Conservation (phyloP, 2,888 invertebrate species). For the Rhagium mordax region DNA sequence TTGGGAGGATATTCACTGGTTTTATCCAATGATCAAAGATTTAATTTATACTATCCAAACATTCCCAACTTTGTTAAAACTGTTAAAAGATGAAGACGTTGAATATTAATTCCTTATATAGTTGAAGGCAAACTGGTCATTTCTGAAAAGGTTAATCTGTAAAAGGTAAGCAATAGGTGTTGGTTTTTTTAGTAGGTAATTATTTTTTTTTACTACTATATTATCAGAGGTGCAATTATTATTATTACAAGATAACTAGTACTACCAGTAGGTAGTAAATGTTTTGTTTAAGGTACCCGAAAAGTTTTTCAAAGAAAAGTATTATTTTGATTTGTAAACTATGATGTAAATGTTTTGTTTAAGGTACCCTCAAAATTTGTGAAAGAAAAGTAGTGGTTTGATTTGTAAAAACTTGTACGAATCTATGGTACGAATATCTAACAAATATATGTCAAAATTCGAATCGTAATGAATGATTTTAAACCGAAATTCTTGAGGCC, state of each 20-base stretch:
- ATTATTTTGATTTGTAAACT: too few relatives aligned
- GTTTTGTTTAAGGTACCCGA: too few relatives aligned
- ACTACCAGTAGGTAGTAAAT: too few relatives aligned
- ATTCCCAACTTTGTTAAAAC: too few relatives aligned
- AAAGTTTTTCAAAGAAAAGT: too few relatives aligned
- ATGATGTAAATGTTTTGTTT: background rate
- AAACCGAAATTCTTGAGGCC: conserved; percentile 69
- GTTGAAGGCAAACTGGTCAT: conserved; percentile 9
- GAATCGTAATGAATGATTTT: conserved; percentile 65
- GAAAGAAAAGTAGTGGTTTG: background rate
- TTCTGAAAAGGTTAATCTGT: background rate
- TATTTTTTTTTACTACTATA: too few relatives aligned
- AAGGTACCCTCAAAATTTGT: background rate
- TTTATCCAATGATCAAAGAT: conserved; percentile 8
- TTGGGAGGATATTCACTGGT: too few relatives aligned
- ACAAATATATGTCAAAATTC: background rate
- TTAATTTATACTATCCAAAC: background rate
- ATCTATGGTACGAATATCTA: background rate
- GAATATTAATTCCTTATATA: background rate
- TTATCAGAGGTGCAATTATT: too few relatives aligned
- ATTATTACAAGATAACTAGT: too few relatives aligned
- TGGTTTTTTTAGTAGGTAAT: too few relatives aligned
- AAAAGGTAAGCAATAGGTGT: background rate
- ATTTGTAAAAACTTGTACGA: background rate
- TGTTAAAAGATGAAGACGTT: background rate